Base-by-base conservation (phyloP, 92 coral and sea anemone species). In the Porites cylindrica region DNA sequence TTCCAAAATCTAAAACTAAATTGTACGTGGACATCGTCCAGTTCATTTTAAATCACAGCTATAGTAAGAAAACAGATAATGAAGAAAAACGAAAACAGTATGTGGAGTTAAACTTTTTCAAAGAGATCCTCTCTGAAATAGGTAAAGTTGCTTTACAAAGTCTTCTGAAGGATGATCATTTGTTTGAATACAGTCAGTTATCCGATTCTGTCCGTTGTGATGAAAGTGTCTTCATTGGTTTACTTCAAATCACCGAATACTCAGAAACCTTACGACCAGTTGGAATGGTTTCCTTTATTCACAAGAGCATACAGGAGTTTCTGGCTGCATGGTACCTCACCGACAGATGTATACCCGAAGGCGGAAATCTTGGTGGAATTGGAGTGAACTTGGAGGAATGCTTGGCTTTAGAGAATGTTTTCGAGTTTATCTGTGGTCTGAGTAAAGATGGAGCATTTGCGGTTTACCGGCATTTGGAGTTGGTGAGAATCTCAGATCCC, bases 321-420 rank as follows among this genome's bases (percentile, higher is more conserved):
- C 18, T 86, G 32, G 90, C 85, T 1, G 90, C 85, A 1, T 86
- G 83, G 84, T 78, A 78, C 90, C 51, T 86, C 47, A 47, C 79
- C 18, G 7, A 69, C 72, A 32, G 61, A 13, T 79, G 84, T 86
- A 11, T 71, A 5, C 72, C 84, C 18, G 50, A 38, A 5, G 47
- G 47, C 6, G 88, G 52, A 4, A 70, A 53, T 66, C 62, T 82
- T 1, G 77, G 77, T 24, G 66, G 12, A 29, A 58, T 82, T 26
- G 68, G 54, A 19, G 19, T 69, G 52, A 82, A 52, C 12, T 56
- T 52, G 8, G 69, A 82, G 2, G 53, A 67, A 4, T 70, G 76
- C 21, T 2, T 4, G 8, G 38, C 52, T 1, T n/a, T 70, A 17
- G 76, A 69, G 53, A 71, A 82, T 69, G 76, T 82, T 52, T 53